Conservation (phyloP, 2,797 vertebrate species). For the Telmatherina bonti region DNA sequence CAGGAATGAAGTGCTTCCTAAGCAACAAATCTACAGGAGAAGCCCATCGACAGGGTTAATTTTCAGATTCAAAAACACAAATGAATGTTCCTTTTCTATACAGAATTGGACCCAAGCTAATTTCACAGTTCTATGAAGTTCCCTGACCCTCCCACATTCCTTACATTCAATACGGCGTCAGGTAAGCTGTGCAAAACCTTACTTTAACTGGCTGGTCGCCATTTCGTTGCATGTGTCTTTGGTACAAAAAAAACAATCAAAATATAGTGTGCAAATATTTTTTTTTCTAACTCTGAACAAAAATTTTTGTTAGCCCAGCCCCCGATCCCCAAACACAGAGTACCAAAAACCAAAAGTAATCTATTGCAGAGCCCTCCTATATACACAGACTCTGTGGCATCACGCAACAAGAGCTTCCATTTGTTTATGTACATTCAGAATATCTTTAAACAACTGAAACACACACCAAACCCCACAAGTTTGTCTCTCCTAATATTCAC, state of each 20-base stretch:
- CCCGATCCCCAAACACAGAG: slow-evolving; percentile 74
- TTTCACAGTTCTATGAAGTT: slow-evolving; percentile 99
- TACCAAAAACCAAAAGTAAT: slow-evolving; percentile 83
- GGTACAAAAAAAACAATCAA: slow-evolving; percentile 98
- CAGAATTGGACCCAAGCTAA: slow-evolving; percentile 99
- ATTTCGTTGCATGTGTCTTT: slow-evolving; percentile 99
- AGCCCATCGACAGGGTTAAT: slow-evolving; percentile 87
- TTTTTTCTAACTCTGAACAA: slow-evolving; percentile 83
- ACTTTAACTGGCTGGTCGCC: slow-evolving; percentile 99
- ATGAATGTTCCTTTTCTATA: slow-evolving; percentile 96
- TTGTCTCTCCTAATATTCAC: slow-evolving; percentile 84
- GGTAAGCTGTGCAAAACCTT: slow-evolving; percentile 99
- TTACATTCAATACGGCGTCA: slow-evolving; percentile 99
- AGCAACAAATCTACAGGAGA: slow-evolving; percentile 89
- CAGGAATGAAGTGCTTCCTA: slow-evolving; percentile 83
- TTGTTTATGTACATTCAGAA: slow-evolving; percentile 99
- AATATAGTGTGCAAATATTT: slow-evolving; percentile 99
- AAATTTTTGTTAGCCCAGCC: slow-evolving; percentile 80
- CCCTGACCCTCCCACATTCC: slow-evolving; percentile 96
- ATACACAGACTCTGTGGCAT: slow-evolving; percentile 99
- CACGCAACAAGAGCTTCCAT: slow-evolving; percentile 94
- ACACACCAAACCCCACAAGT: slow-evolving; percentile 87
- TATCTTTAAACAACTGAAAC: slow-evolving; percentile 92
- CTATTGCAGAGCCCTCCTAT: slow-evolving; percentile 97
- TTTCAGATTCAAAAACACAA: slow-evolving; percentile 77